phyloP scores from a whole-genome alignment of 2,888 invertebrate genomes.

The Cantharis lateralis region DNA sequence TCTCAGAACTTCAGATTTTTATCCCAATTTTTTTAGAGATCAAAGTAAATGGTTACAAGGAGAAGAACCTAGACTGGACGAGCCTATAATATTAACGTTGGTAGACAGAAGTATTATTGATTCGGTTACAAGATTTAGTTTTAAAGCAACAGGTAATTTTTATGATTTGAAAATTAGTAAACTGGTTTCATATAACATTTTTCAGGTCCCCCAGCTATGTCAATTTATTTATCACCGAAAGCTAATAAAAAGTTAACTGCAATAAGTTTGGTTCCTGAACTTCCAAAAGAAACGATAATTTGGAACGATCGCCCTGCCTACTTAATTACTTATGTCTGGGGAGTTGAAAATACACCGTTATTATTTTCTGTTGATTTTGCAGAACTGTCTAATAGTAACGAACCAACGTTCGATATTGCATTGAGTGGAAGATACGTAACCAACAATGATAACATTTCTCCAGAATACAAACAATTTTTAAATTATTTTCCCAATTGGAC shows the following conservation, averaged over 20 bases:
- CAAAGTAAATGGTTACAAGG: constrained; percentile 50
- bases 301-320: constrained; percentile 45
- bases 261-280: constrained; percentile 60
- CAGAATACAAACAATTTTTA: constrained; percentile 55
- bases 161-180: not conserved
- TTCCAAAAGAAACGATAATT: constrained; percentile 25
- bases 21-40: constrained; percentile 39
- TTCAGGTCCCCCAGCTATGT: constrained; percentile 69
- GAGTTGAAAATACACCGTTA: constrained; percentile 40
- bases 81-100: constrained; percentile 39
- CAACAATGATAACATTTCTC: constrained; percentile 54
- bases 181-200: constrained; percentile 24
- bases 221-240: constrained; percentile 64
- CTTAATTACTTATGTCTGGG: constrained; percentile 44
- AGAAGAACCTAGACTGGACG: constrained; percentile 42
- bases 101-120: constrained; percentile 48
- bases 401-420: constrained; percentile 51
- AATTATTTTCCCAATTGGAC: constrained; percentile 21
- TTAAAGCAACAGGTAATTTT: constrained; percentile 57
- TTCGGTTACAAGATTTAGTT: constrained; percentile 54
- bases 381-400: constrained; percentile 39
- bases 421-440: constrained; percentile 58
- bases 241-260: constrained; percentile 57
- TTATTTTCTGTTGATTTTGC: constrained; percentile 45
- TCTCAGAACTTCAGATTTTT: not conserved